Percentiles rank a stretch among this genome's conserved stretches.
phyloP scores from a whole-genome alignment of 2,888 invertebrate genomes.

The Amitus sp. region DNA sequence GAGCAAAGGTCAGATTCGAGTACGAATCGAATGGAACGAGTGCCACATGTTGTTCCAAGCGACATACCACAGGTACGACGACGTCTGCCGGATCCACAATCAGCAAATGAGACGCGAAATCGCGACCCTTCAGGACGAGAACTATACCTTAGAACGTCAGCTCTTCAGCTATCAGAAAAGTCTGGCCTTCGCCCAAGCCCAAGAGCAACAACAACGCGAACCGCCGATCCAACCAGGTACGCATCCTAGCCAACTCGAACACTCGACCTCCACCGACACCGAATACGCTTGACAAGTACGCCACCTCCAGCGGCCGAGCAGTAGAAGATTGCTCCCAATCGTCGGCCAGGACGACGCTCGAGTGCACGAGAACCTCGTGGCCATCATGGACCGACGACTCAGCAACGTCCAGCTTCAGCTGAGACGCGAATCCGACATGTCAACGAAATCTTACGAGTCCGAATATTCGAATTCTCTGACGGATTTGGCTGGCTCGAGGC shows the following conservation, averaged over 20 bases:
- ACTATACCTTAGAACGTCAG: slow-evolving; percentile 83
- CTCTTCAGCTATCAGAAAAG: slow-evolving; percentile 85
- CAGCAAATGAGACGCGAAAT: slow-evolving; percentile 88
- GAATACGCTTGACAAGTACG: slow-evolving; percentile 75
- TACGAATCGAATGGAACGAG: slow-evolving; percentile 86
- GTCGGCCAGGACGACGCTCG: slow-evolving; percentile 49
- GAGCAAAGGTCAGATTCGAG: slow-evolving; percentile 77
- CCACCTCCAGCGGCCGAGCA: not conserved
- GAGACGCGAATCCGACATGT: slow-evolving; percentile 22
- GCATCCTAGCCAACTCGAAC: slow-evolving; percentile 57
- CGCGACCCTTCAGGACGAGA: slow-evolving; percentile 82
- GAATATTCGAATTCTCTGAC: slow-evolving; percentile 21
- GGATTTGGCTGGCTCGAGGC: slow-evolving; percentile 6
- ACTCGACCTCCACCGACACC: slow-evolving; percentile 73
- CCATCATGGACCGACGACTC: slow-evolving; percentile 57
- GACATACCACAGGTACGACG: slow-evolving; percentile 83
- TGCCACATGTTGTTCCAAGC: slow-evolving; percentile 83
- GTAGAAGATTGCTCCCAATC: slow-evolving; percentile 32
- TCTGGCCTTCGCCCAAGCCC: slow-evolving; percentile 77
- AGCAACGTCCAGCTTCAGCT: slow-evolving; percentile 54
- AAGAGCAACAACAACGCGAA: slow-evolving; percentile 49
- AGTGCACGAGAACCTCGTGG: slow-evolving; percentile 56
- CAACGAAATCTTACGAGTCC: slow-evolving; percentile 18
- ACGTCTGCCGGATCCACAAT: slow-evolving; percentile 81
- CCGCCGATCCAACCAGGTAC: slow-evolving; percentile 37